Conservation (phyloP, 2,888 invertebrate genomes). For the Glaucopsyche alexis region DNA sequence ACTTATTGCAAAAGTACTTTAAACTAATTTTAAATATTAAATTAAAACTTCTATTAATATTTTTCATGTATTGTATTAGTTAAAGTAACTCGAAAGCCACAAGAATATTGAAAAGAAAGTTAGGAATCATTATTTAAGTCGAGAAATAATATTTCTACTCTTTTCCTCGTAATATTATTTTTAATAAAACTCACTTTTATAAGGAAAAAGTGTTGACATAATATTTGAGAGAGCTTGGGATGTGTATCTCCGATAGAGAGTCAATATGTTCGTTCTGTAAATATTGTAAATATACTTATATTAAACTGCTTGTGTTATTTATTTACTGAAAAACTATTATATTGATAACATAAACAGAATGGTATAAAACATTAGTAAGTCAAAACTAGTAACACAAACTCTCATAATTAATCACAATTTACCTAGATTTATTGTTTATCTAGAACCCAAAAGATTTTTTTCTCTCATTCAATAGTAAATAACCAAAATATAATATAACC, state of each 20-base stretch:
- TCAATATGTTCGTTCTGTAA: not conserved
- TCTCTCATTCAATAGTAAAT: too few species aligned
- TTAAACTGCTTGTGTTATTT: slow-evolving; percentile 4
- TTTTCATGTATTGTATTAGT: not conserved
- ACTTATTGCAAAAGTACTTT: not conserved
- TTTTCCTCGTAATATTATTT: not conserved
- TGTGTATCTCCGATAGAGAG: not conserved
- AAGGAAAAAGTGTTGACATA: not conserved
- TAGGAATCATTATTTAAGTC: not conserved
- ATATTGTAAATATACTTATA: not conserved
- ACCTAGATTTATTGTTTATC: too few species aligned
- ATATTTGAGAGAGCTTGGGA: not conserved
- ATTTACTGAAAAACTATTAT: not conserved
- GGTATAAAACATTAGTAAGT: too few species aligned
- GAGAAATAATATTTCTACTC: too few species aligned
- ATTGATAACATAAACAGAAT: not conserved
- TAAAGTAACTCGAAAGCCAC: not conserved
- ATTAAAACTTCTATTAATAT: not conserved
- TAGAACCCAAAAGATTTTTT: too few species aligned
- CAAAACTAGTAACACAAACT: too few species aligned
- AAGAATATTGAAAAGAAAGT: not conserved
- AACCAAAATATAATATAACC: too few species aligned
- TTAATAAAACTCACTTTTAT: slow-evolving; percentile 11
- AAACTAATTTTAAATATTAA: not conserved
- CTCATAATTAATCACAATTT: too few species aligned